phyloP scores from a whole-genome alignment of 2,113 vertebrate species.

The Crotalus helleri region DNA sequence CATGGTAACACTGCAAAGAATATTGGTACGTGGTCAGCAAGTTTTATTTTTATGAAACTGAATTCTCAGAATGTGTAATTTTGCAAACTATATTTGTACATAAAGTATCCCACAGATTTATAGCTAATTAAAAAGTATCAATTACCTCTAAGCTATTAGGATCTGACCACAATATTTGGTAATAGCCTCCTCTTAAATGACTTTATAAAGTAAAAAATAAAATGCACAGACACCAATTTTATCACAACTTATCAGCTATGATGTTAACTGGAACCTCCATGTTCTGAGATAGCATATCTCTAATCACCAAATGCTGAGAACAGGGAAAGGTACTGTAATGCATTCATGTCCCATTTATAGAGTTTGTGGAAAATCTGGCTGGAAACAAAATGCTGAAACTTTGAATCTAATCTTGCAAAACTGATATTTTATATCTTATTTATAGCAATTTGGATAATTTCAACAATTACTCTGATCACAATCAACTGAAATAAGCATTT shows the following conservation, averaged over 20 bases:
- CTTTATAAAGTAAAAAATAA: background rate
- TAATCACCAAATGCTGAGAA: background rate
- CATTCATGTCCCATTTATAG: background rate
- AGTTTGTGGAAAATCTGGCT: background rate
- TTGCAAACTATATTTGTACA: background rate
- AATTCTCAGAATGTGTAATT: background rate
- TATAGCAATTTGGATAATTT: background rate
- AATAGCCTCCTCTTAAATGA: background rate
- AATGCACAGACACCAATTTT: background rate
- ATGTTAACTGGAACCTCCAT: background rate
- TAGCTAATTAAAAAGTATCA: background rate
- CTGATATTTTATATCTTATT: background rate
- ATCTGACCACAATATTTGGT: background rate
- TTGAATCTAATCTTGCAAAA: background rate
- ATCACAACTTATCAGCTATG: background rate
- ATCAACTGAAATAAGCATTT: background rate
- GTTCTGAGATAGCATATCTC: background rate
- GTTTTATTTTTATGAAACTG: background rate
- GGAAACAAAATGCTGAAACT: background rate
- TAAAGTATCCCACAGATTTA: background rate
- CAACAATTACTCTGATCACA: background rate
- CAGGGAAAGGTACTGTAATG: background rate
- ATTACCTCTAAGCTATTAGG: background rate
- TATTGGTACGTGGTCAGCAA: accelerated
- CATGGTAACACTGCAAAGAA: constrained; percentile 12